Base-by-base conservation (phyloP, 2,888 invertebrate species). In the Rhynchonema sp. region DNA sequence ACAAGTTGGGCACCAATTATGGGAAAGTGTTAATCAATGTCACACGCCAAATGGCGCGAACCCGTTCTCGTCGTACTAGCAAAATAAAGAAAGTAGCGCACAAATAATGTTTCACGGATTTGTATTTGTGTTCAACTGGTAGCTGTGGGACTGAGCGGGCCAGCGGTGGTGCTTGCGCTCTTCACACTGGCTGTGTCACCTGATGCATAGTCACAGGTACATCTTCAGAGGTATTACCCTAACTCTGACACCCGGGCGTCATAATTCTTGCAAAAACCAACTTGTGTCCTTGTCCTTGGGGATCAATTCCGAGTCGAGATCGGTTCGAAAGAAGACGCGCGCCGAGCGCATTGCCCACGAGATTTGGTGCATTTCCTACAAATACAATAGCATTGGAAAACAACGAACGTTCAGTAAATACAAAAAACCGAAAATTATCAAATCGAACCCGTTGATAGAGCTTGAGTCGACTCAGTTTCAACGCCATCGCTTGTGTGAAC, bases 281-380 rank as follows among this genome's bases (percentile, higher is more conserved):
- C 49, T 23, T 17, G 20, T 17, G n/a, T 54, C 57, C 52, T 58
- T 58, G 20, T 58, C 58, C 23, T 58, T 58, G 6, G 57, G 46
- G 2, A 58, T 52, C 3, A 49, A 6, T 23, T 58, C 54, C 9
- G 61, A 61, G 28, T 60, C 61, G 9, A 59, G 55, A 29, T 74
- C 72, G 46, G 68, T 67, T 73, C 86, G 83, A 74, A 96, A 96
- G 77, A 96, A 92, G 73, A 94, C 88, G 74, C 88, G 82, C 6
- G 94, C 91, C 74, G 92, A 92, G 66, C 86, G 88, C 60, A 94
- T 80, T 69, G 87, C 90, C 73, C 86, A 92, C 74, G 86, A 86
- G 1, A 96, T 77, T 63, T 94, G 78, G 72, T 87, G 84, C 75
- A 87, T 94, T 77, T 96, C 94, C 78, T 85, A 79, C 56, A 71